A percentile compares a stretch with the other conserved stretches of the same genome.
Evolutionary conservation across 2,113 vertebrate species (phyloP).

Genomic region (Erpornis zantholeuca): DNA sequence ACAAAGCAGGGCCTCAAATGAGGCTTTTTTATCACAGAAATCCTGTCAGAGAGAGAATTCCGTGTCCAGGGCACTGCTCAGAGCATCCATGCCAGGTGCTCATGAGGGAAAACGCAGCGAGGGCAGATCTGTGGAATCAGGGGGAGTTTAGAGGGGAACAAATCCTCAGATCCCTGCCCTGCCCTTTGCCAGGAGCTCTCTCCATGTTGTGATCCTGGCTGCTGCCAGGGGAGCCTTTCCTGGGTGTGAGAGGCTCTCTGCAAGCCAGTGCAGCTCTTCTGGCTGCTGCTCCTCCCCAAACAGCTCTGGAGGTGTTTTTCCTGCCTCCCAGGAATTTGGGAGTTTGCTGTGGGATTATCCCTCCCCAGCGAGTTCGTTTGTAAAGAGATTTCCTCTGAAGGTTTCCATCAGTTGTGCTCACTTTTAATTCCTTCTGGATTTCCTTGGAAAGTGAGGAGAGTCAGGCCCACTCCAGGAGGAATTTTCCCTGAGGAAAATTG

Average conservation of each 20-base stretch:
- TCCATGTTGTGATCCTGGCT: background rate
- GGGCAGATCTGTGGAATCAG: background rate
- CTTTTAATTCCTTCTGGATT: background rate
- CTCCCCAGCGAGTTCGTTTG: background rate
- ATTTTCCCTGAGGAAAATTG: background rate
- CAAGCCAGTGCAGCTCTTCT: slow-evolving; percentile 21
- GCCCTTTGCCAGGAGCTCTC: background rate
- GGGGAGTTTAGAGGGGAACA: background rate
- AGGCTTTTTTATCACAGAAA: background rate
- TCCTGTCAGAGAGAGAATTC: background rate
- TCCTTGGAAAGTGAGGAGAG: background rate
- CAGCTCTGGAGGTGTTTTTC: background rate
- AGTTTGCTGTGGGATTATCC: background rate
- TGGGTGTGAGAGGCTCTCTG: background rate
- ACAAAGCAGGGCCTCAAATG: background rate
- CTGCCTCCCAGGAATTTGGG: background rate
- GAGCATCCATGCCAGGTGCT: background rate
- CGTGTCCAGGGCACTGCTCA: background rate
- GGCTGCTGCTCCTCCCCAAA: background rate
- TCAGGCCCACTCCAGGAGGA: background rate
- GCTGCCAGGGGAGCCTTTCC: background rate
- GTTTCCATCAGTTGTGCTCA: background rate
- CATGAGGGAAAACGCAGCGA: background rate
- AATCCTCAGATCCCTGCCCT: background rate
- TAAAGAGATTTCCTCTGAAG: background rate